Evolutionary conservation across 2,797 vertebrate species (phyloP).

Genomic region (Acrossocheilus wenchowensis): DNA sequence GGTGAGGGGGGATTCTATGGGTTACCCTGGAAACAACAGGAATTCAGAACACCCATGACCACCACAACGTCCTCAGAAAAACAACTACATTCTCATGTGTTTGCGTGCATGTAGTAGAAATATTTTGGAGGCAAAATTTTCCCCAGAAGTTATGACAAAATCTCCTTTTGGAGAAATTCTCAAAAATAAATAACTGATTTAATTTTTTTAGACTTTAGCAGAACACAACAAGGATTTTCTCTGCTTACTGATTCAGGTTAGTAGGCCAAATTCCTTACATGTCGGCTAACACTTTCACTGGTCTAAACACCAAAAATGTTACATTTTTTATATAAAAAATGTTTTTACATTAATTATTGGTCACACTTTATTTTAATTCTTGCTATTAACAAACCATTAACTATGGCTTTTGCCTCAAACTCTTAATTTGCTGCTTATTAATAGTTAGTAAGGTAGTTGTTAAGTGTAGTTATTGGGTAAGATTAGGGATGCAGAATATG

Average conservation of each 20-base stretch:
- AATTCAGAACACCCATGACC: constrained; percentile 51
- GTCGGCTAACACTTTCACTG: background rate
- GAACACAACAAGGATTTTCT: background rate
- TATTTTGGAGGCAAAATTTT: background rate
- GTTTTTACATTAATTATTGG: background rate
- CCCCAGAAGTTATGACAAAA: background rate
- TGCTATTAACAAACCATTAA: background rate
- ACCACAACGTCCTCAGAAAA: constrained; percentile 25
- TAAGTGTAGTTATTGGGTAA: no score
- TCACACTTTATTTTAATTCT: background rate
- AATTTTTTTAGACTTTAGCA: background rate
- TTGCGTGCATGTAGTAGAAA: background rate
- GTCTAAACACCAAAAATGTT: background rate
- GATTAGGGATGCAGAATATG: no score
- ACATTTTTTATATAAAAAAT: background rate
- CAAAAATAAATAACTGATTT: background rate
- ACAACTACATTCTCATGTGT: background rate
- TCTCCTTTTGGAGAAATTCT: background rate
- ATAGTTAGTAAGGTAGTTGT: background rate
- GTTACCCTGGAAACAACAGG: constrained; percentile 76
- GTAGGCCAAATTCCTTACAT: background rate
- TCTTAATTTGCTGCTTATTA: background rate
- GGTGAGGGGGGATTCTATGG: constrained; percentile 56
- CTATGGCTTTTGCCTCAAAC: background rate
- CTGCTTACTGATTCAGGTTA: background rate